Evolutionary conservation across 1,140 invertebrate genomes (phyloP), one percentile per base, ranked within the genome.

Genomic region (Drosophila cardini): DNA sequence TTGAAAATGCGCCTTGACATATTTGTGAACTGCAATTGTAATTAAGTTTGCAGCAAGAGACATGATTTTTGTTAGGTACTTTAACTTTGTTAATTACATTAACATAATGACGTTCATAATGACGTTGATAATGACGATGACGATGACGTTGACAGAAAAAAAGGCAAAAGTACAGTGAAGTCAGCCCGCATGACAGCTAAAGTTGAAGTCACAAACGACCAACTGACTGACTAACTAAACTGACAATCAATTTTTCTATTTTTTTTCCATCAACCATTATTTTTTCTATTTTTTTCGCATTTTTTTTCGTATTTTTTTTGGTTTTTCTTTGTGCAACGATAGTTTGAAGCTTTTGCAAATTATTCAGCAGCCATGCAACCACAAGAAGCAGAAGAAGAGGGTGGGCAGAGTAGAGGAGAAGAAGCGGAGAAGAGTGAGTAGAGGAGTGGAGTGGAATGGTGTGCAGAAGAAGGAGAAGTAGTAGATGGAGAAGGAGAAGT

Each of bases 11-110:
- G 73, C 78, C 78, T 81, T 81, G 78, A 81, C 78, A 81, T 36
- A 80, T 81, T 81, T 81, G 76, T 36, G 11, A 50, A 60, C 68
- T 61, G 62, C 78, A 80, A 76, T 72, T 76, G 67, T 70, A 62
- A 62, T 36, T 42, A 38, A 67, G 78, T 55, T 55, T 61, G 50
- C 61, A 72, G 55, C 68, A 72, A 80, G 56, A 57, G 63, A 72
- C 9, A 72, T 80, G 63, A 72, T 80, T 73, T 80, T 81, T 82
- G 78, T 82, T 70, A 82, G 78, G 78, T 72, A 77, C 75, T 78
- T 81, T 78, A 79, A 81, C 80, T 78, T 78, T 82, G 80, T 82
- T 82, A 82, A 82, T 82, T 81, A 75, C 78, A 78, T 81, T 70
- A 81, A 74, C 74, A 60, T 69, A 18, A 45, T 65, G 65, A 46